These are phyloP conservation scores for Phrynocephalus forsythii DNA, from an alignment of 2,797 vertebrate genomes.

Conservation along the genomic window DNA sequence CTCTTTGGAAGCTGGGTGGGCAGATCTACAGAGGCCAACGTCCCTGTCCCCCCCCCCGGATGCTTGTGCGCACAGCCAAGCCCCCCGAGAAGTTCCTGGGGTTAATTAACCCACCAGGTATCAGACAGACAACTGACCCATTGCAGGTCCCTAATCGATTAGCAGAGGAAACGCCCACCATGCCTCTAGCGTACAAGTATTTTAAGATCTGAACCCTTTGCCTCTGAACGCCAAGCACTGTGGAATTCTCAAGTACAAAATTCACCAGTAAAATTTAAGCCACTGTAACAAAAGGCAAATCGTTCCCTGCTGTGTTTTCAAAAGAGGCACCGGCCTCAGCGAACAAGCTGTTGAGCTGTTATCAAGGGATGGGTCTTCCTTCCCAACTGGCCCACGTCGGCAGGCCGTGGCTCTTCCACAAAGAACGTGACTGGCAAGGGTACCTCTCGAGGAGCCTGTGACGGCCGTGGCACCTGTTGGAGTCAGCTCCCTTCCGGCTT, in stretches of 20 bases:
- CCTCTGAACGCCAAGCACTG: not conserved
- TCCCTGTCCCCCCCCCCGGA: too few relatives aligned
- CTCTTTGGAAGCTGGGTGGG: not conserved
- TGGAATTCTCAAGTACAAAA: not conserved
- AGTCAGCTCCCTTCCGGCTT: conserved; percentile 23
- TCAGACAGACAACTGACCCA: too few relatives aligned
- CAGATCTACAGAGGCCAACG: too few relatives aligned
- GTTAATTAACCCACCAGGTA: too few relatives aligned
- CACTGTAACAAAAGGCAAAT: not conserved
- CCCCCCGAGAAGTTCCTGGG: too few relatives aligned
- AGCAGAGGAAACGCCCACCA: too few relatives aligned
- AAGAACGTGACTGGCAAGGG: too few relatives aligned
- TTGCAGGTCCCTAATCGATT: too few relatives aligned
- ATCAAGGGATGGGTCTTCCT: accelerated
- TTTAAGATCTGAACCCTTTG: not conserved
- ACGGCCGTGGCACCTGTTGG: not conserved
- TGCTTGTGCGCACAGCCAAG: too few relatives aligned
- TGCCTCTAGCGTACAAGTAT: too few relatives aligned
- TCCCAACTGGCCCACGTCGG: not conserved
- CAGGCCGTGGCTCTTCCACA: too few relatives aligned
- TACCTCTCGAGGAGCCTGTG: not conserved
- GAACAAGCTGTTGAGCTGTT: not conserved
- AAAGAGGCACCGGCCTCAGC: not conserved
- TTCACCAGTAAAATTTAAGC: too few relatives aligned
- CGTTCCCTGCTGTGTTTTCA: not conserved